Percentiles rank a stretch among this genome's conserved stretches.
Evolutionary conservation across 1,140 invertebrate species (phyloP).

Genomic region (Druon quercuslanigerum): DNA sequence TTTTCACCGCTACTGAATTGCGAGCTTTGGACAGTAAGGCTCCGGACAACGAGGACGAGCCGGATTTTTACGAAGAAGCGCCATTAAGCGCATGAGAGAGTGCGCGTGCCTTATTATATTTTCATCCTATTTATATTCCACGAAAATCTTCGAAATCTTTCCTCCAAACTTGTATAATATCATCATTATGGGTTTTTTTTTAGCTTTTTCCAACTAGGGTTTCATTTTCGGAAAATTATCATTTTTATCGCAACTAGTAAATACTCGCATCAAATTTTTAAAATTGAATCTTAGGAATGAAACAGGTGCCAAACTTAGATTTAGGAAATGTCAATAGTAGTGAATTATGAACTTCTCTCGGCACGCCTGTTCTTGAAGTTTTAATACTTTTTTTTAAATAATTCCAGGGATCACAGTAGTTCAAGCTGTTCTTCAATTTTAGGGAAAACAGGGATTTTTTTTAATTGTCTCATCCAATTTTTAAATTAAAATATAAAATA

Average conservation of each 20-base stretch:
- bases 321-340: slow-evolving; percentile 24
- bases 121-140: background rate
- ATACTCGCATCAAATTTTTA: background rate
- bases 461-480: too few relatives aligned
- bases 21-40: slow-evolving; percentile 89
- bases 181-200: too few relatives aligned
- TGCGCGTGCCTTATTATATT: slow-evolving; percentile 67
- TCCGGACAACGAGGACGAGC: slow-evolving; percentile 88
- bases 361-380: slow-evolving; percentile 2
- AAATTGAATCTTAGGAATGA: background rate
- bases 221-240: too few relatives aligned
- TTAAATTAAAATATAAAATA: too few relatives aligned
- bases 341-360: slow-evolving; percentile 13
- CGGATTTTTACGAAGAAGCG: slow-evolving; percentile 93
- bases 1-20: slow-evolving; percentile 89
- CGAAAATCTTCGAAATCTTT: background rate
- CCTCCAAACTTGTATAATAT: background rate
- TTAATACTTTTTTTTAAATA: slow-evolving; percentile 16
- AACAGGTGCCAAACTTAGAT: slow-evolving; percentile 25
- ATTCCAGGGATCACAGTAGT: background rate
- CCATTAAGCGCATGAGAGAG: slow-evolving; percentile 82
- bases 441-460: too few relatives aligned
- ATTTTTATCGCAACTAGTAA: too few relatives aligned
- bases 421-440: too few relatives aligned
- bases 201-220: too few relatives aligned